phyloP scores from a whole-genome alignment of 2,113 vertebrate species.

The Paradoxurus hermaphroditus region DNA sequence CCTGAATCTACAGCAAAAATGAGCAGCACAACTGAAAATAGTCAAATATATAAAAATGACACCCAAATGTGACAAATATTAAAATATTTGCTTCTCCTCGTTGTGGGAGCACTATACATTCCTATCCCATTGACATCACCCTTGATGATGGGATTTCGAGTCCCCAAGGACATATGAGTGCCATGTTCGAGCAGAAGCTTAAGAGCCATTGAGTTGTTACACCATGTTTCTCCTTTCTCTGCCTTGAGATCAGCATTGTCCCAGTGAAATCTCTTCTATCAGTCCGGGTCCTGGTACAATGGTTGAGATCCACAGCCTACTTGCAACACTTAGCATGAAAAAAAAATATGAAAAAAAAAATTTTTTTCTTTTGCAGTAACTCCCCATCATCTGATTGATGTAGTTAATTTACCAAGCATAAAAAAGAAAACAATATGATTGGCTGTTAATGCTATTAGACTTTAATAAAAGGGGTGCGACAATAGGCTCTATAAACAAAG shows the following conservation, averaged over 20 bases:
- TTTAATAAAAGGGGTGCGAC: not conserved
- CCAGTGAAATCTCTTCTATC: not conserved
- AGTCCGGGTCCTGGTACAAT: not conserved
- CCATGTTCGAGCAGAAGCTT: not conserved
- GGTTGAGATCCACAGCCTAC: not conserved
- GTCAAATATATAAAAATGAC: not conserved
- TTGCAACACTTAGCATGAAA: not conserved
- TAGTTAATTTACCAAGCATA: not conserved
- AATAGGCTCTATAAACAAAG: not conserved
- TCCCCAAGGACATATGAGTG: not conserved
- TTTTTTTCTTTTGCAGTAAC: not conserved
- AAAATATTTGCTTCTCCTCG: not conserved
- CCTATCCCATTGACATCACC: not conserved
- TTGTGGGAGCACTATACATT: not conserved
- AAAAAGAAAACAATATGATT: not conserved
- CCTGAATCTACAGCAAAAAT: not conserved
- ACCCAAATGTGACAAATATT: not conserved
- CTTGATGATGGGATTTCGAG: not conserved
- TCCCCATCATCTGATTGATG: not conserved
- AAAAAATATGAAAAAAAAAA: not conserved
- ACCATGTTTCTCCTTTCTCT: not conserved
- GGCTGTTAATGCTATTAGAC: not conserved
- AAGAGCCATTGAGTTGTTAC: not conserved
- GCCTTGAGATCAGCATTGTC: not conserved
- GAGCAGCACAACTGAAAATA: not conserved